Conservation (phyloP, 2,113 vertebrate species). For the Oostethus manadensis region DNA sequence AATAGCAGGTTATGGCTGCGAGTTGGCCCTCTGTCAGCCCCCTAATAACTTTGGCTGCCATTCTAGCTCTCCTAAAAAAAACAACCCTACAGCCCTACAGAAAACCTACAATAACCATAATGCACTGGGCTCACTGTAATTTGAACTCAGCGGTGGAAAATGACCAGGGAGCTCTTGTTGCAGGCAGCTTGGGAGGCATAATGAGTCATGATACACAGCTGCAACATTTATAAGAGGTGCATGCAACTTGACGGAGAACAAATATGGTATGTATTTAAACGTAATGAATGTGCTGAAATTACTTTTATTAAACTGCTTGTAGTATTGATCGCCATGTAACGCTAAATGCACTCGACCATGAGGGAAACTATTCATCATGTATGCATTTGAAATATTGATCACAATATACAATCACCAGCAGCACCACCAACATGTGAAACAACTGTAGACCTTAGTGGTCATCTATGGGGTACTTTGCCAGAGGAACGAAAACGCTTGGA, state of each 20-base stretch:
- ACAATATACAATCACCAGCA: slow-evolving; percentile 12
- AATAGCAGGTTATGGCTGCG: slow-evolving; percentile 36
- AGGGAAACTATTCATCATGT: slow-evolving; percentile 9
- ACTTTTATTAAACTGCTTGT: slow-evolving; percentile 35
- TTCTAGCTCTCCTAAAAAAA: too few relatives aligned
- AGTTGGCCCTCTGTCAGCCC: slow-evolving; percentile 17
- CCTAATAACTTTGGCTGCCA: slow-evolving; percentile 12
- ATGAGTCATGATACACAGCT: too few relatives aligned
- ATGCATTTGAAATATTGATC: slow-evolving; percentile 9
- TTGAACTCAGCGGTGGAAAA: neutral
- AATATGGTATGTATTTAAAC: too few relatives aligned
- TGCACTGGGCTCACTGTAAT: neutral
- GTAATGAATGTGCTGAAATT: neutral
- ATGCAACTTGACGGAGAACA: slow-evolving; percentile 15
- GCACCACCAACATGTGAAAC: slow-evolving; percentile 5
- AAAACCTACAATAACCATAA: neutral
- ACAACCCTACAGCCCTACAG: too few relatives aligned
- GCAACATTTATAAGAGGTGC: neutral
- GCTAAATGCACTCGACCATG: slow-evolving; percentile 4
- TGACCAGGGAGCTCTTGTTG: too few relatives aligned
- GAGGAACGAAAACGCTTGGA: too few relatives aligned
- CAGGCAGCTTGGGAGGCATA: too few relatives aligned
- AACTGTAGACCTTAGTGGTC: neutral
- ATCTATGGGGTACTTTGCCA: neutral
- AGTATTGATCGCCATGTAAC: slow-evolving; percentile 38